Base-by-base conservation (phyloP, 1,140 invertebrate species). In the Brachionus angularis region DNA sequence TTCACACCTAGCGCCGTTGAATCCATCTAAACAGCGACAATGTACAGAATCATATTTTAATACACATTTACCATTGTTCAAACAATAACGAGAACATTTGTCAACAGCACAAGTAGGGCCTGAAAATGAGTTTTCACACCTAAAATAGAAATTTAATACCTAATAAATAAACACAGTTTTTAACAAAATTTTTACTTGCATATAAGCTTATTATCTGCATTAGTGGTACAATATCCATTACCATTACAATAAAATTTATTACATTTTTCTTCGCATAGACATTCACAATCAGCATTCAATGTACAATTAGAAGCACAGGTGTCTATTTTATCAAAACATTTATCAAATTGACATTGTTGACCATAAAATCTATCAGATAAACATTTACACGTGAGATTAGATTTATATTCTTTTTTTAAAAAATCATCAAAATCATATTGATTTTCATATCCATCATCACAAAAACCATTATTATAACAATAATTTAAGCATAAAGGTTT, bases 1-100 rank as follows among this genome's bases (percentile, higher is more conserved):
- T n/a, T 67, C 62, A 50, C 62, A 67, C 5, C 25, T 31, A 27
- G 62, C 47, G 18, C 62, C 62, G 29, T 67, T 67, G 25, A 47
- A 67, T 2, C 62, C 62, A 3, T 46, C n/a, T 34, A 7, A 5
- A 34, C 62, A n/a, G 21, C 12, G 42, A 31, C 62, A 29, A 50
- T 29, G 2, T 12, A 3, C 34, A n/a, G n/a, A n/a, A n/a, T n/a
- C n/a, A n/a, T n/a, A n/a, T n/a, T n/a, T n/a, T n/a, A n/a, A n/a
- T n/a, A n/a, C n/a, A n/a, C 62, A 67, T 29, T 29, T 46, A 14
- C 62, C 42, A 21, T 67, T 50, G 16, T 67, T 67, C 23, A 29
- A 31, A 21, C 62, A 67, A 50, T 27, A 67, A 47, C 44, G n/a
- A 12, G 23, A 29, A 36, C 62, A 67, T 16, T 47, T 36, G 21